phyloP scores from a whole-genome alignment of 2,888 invertebrate species.

The Yponomeuta evonymella region DNA sequence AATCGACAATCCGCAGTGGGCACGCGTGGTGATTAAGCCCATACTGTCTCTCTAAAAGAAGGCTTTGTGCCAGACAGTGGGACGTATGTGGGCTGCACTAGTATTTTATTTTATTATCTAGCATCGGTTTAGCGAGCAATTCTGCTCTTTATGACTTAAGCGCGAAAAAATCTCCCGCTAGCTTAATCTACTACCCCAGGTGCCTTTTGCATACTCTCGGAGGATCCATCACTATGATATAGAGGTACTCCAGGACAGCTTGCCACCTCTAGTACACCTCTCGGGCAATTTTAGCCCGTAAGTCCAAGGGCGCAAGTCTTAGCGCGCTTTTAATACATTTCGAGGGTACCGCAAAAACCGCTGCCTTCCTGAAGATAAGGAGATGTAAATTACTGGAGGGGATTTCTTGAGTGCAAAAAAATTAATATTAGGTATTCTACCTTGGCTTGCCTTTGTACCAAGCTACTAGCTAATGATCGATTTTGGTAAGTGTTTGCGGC shows the following conservation, averaged over 20 bases:
- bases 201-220: conserved; percentile 6
- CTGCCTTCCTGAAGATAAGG: conserved; percentile 55
- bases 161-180: conserved; percentile 3
- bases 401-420: conserved; percentile 20
- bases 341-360: not conserved
- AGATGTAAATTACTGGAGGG: conserved; percentile 62
- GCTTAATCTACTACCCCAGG: conserved; percentile 11
- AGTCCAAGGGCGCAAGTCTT: not conserved
- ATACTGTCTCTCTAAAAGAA: no score
- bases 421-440: conserved; percentile 5
- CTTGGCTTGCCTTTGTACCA: not conserved
- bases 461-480: not conserved
- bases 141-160: not conserved
- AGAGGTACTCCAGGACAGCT: not conserved
- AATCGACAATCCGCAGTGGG: not conserved
- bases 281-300: not conserved
- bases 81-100: no score
- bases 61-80: no score
- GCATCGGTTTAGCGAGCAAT: not conserved
- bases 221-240: conserved; percentile 13
- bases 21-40: no score
- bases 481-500: not conserved
- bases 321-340: not conserved
- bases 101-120: not conserved
- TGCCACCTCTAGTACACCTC: not conserved